These are phyloP conservation scores for Plutomurus gul DNA, from an alignment of 1,140 invertebrate species.

Conservation along the genomic window DNA sequence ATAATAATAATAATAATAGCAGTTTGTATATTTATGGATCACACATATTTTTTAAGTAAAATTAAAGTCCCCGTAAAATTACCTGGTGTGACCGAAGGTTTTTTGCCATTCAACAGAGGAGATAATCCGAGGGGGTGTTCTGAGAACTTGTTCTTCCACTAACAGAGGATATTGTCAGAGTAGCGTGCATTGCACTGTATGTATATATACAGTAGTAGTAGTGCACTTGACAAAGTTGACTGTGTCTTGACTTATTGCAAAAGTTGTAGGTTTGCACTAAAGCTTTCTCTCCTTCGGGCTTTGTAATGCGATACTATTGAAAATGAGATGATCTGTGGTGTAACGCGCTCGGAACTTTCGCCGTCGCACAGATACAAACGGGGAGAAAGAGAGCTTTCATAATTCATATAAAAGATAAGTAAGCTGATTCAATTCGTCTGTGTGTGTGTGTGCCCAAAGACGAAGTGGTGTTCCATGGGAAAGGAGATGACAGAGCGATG, in stretches of 20 bases:
- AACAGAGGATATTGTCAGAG: too few relatives aligned
- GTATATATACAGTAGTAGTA: neutral
- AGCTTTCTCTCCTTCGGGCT: neutral
- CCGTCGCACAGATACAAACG: neutral
- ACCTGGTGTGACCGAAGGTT: too few relatives aligned
- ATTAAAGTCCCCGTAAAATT: too few relatives aligned
- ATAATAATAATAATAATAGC: too few relatives aligned
- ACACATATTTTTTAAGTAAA: too few relatives aligned
- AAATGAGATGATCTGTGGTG: neutral
- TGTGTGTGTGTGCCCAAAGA: neutral
- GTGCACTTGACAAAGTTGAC: too few relatives aligned
- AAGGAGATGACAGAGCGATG: slow-evolving; percentile 21
- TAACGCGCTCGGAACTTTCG: neutral
- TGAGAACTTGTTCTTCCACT: too few relatives aligned
- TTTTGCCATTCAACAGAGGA: too few relatives aligned
- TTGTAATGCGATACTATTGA: neutral
- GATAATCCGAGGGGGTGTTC: too few relatives aligned
- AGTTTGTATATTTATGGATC: too few relatives aligned
- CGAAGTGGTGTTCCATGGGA: neutral
- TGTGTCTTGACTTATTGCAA: neutral
- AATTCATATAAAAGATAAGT: neutral
- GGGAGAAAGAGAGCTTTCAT: neutral
- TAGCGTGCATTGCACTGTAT: too few relatives aligned
- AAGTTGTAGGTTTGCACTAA: neutral
- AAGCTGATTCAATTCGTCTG: neutral